phyloP scores from a whole-genome alignment of 2,113 vertebrate species.

The Phalacrocorax pelagicus region DNA sequence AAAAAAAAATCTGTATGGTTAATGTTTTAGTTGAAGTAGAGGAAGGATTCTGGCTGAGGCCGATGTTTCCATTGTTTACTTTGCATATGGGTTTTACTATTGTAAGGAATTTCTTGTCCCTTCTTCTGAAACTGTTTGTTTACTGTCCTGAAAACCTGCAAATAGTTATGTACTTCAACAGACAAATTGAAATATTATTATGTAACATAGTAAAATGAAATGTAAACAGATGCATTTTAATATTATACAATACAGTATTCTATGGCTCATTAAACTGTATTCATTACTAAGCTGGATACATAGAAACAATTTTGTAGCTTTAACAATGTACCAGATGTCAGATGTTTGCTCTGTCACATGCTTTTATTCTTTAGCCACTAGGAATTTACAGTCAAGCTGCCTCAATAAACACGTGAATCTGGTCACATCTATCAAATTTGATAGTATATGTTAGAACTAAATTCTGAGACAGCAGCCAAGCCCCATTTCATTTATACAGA shows the following conservation, averaged over 20 bases:
- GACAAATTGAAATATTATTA: conserved; percentile 48
- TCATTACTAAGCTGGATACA: conserved; percentile 49
- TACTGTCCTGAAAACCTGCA: conserved; percentile 12
- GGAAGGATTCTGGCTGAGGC: background rate
- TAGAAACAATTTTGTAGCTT: conserved; percentile 31
- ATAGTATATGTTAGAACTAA: background rate
- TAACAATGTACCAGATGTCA: conserved; percentile 59
- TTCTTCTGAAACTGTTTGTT: background rate
- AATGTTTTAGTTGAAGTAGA: background rate
- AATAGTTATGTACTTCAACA: background rate
- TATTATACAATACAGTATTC: conserved; percentile 37
- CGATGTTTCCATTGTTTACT: background rate
- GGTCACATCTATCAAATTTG: background rate
- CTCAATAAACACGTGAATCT: background rate
- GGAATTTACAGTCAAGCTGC: conserved; percentile 8
- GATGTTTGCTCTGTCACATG: conserved; percentile 24
- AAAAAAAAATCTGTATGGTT: background rate
- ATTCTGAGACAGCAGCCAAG: background rate
- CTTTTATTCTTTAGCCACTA: conserved; percentile 41
- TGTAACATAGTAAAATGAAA: conserved; percentile 48
- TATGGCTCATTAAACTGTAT: conserved; percentile 63
- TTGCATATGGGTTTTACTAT: background rate
- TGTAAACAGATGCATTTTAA: conserved; percentile 64
- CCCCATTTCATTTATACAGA: background rate
- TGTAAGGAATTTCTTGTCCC: background rate